A percentile compares a stretch with the other conserved stretches of the same genome.
Conservation (phyloP, 2,888 invertebrate species). For the Trissolcus japonicus region DNA sequence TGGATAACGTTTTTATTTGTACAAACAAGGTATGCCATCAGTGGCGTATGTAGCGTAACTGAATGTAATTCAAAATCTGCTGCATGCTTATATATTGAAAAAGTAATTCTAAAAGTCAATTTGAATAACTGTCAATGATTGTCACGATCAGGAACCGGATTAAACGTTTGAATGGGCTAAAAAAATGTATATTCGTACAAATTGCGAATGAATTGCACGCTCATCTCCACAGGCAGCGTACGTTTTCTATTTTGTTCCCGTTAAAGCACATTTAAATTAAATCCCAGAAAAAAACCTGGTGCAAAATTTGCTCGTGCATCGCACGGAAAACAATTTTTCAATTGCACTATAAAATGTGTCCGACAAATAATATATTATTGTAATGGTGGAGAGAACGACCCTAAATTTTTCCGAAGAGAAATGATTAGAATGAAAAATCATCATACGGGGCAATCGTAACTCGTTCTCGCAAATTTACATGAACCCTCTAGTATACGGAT, state of each 20-base stretch:
- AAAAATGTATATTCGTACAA: not conserved
- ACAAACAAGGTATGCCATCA: slow-evolving; percentile 22
- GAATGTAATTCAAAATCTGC: slow-evolving; percentile 34
- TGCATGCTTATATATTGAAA: slow-evolving; percentile 32
- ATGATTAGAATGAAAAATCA: slow-evolving; percentile 50
- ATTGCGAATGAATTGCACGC: not conserved
- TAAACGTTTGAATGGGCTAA: slow-evolving; percentile 18
- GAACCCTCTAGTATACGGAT: slow-evolving; percentile 42
- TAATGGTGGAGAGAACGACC: slow-evolving; percentile 10
- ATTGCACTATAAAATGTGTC: slow-evolving; percentile 10
- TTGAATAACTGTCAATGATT: slow-evolving; percentile 33
- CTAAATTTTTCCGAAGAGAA: slow-evolving; percentile 17
- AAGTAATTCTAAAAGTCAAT: slow-evolving; percentile 42
- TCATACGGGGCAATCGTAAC: slow-evolving; percentile 34
- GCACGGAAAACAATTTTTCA: not conserved
- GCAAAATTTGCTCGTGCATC: too few relatives aligned
- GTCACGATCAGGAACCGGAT: slow-evolving; percentile 4
- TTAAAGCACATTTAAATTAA: too few relatives aligned
- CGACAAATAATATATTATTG: slow-evolving; percentile 14
- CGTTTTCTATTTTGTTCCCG: too few relatives aligned
- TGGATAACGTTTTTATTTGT: slow-evolving; percentile 31
- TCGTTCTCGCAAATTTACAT: slow-evolving; percentile 49
- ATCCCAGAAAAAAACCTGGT: too few relatives aligned
- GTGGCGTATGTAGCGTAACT: slow-evolving; percentile 18
- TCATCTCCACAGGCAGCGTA: too few relatives aligned